Evolutionary conservation across 2,888 invertebrate genomes (phyloP), one percentile per base, ranked within the genome.

Genomic region (Epinotia ramella): DNA sequence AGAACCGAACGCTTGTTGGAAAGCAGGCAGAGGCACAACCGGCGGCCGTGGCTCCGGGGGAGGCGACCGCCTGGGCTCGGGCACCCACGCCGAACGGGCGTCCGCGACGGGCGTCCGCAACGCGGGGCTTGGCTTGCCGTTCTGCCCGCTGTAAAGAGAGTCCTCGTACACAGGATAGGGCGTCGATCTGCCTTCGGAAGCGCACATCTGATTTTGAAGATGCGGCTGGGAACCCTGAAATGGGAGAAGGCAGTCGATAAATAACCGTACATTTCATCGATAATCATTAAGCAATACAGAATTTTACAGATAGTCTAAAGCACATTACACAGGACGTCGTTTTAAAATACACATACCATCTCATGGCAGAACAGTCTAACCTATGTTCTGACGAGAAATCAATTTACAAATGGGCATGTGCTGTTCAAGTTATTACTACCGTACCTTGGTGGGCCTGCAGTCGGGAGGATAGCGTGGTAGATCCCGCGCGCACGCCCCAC

Each of bases 1-100:
- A 44, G 97, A 97, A 40, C 97, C 97, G 87, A 97, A 97, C 0
- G 97, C 97, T 91, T 97, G 97, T 86, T 97, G 97, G 86, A 97
- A 97, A 64, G 97, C 97, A 7, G 97, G 97, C 77, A 97, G 88
- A 7, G 97, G 97, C 73, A 95, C 94, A n/a, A 93, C 86, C 1
- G 93, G 92, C 33, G 92, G 92, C 24, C 89, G 88, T 78, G 91
- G 91, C 77, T 91, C 91, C 77, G 88, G 87, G 0, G 89, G 89
- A 18, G 92, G 91, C 1, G 88, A 83, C 18, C 84, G 86, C 46
- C 84, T 86, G 28, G 87, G 86, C 78, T 90, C 88, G 84, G 81
- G 12, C 86, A 86, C 12, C 90, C 91, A 33, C 65, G 63, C 53
- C 64, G 12, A 56, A 68, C 16, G 40, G 40, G 59, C 65, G 11